phyloP scores from a whole-genome alignment of 1,140 invertebrate species.

The Arion vulgaris region DNA sequence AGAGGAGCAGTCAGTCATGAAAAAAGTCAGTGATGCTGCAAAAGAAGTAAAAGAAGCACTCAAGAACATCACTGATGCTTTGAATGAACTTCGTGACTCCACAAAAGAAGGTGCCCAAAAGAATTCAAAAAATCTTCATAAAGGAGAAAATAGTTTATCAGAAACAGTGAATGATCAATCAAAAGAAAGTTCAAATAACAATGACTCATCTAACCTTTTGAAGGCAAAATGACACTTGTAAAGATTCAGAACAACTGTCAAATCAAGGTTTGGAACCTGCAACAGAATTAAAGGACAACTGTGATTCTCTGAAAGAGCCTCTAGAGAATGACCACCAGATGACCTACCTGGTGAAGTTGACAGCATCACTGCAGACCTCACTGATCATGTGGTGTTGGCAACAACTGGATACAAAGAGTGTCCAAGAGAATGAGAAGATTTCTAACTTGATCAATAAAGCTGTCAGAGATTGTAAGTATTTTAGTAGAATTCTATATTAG shows the following conservation, averaged over 20 bases:
- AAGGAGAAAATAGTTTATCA: not conserved
- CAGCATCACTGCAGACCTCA: slow-evolving; percentile 67
- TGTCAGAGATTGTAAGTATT: slow-evolving; percentile 53
- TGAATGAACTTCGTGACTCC: not conserved
- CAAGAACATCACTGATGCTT: not conserved
- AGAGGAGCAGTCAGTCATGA: not conserved
- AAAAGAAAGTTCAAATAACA: not conserved
- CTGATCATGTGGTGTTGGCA: slow-evolving; percentile 66
- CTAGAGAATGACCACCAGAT: slow-evolving; percentile 56
- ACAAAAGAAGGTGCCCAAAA: not conserved
- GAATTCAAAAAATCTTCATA: not conserved
- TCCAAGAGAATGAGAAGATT: slow-evolving; percentile 43
- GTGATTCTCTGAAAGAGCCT: slow-evolving; percentile 32
- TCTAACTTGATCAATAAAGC: slow-evolving; percentile 51
- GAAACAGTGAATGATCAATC: not conserved
- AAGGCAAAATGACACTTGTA: not conserved
- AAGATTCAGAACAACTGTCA: not conserved
- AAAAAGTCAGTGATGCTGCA: not conserved
- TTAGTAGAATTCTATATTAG: not conserved
- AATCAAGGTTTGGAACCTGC: not conserved
- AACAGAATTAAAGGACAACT: slow-evolving; percentile 28
- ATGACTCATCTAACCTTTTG: not conserved
- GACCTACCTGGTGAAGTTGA: slow-evolving; percentile 64
- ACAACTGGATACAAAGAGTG: slow-evolving; percentile 50
- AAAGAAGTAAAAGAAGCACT: not conserved